Conservation (phyloP, 2,888 invertebrate genomes). For the Brachyptera risi region DNA sequence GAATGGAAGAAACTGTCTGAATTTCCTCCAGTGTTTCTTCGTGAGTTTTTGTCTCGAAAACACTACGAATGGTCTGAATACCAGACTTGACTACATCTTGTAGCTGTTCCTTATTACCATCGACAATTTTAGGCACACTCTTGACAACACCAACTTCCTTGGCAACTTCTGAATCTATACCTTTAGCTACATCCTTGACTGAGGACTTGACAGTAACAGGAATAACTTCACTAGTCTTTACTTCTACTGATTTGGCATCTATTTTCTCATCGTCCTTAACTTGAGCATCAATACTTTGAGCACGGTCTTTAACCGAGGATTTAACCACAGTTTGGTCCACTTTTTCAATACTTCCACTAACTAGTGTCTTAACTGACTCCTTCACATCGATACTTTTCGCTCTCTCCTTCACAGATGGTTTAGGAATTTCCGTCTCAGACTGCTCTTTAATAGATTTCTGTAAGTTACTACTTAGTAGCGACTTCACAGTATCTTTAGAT, state of each 20-base stretch:
- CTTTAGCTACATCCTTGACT: slow-evolving; percentile 13
- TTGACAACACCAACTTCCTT: background rate
- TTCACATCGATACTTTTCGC: slow-evolving; percentile 25
- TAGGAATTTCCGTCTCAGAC: slow-evolving; percentile 20
- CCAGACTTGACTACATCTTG: background rate
- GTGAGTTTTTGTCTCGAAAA: background rate
- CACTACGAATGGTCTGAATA: background rate
- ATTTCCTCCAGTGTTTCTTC: background rate
- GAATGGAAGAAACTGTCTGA: no score
- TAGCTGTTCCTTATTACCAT: background rate
- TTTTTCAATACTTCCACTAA: background rate
- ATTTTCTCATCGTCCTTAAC: background rate
- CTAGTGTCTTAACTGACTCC: slow-evolving; percentile 2
- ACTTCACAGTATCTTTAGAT: slow-evolving; percentile 10
- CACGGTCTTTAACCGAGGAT: slow-evolving; percentile 30
- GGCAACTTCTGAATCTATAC: background rate
- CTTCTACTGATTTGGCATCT: background rate
- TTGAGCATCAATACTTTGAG: slow-evolving; percentile 18
- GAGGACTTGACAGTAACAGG: background rate
- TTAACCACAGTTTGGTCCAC: background rate
- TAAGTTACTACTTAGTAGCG: background rate
- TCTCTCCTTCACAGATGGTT: slow-evolving; percentile 25
- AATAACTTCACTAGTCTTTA: background rate
- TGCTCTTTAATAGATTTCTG: slow-evolving; percentile 22
- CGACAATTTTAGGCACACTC: background rate